phyloP scores from a whole-genome alignment of 2,888 invertebrate species.

The Argyra leucocephala region DNA sequence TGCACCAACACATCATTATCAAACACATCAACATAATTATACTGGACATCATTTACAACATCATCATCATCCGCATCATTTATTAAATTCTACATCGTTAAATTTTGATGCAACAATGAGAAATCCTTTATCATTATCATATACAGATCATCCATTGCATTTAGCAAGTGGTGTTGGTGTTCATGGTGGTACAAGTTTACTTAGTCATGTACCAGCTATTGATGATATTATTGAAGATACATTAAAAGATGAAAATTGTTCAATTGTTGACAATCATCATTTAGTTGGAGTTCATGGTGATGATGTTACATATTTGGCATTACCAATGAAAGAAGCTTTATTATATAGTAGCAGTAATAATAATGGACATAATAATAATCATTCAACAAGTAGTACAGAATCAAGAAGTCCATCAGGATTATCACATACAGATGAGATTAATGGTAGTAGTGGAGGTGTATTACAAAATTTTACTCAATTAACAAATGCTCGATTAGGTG shows the following conservation, averaged over 20 bases:
- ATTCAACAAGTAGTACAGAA: slow-evolving; percentile 39
- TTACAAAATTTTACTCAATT: slow-evolving; percentile 41
- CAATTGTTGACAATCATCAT: slow-evolving; percentile 34
- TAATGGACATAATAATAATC: slow-evolving; percentile 25
- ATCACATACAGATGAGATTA: slow-evolving; percentile 23
- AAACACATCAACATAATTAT: slow-evolving; percentile 28
- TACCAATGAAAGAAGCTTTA: slow-evolving; percentile 32
- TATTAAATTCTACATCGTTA: slow-evolving; percentile 17
- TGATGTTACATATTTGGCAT: slow-evolving; percentile 32
- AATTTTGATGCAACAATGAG: slow-evolving; percentile 31
- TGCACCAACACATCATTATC: slow-evolving; percentile 26
- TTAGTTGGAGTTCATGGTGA: slow-evolving; percentile 20
- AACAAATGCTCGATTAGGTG: slow-evolving; percentile 35
- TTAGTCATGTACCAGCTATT: slow-evolving; percentile 24
- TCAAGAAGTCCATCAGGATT: slow-evolving; percentile 36
- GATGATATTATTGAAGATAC: slow-evolving; percentile 44
- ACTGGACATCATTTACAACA: slow-evolving; percentile 29
- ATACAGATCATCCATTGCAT: slow-evolving; percentile 1
- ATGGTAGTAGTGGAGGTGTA: slow-evolving; percentile 23
- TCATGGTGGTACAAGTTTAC: neutral
- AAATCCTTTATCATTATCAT: slow-evolving; percentile 35
- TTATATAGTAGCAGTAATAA: slow-evolving; percentile 19
- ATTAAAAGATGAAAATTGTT: slow-evolving; percentile 40
- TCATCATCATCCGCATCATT: slow-evolving; percentile 22
- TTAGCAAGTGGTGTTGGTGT: neutral